Percentiles rank a stretch among this genome's conserved stretches.
Evolutionary conservation across 2,113 vertebrate species (phyloP).

Genomic region (Proterorhinus semilunaris): DNA sequence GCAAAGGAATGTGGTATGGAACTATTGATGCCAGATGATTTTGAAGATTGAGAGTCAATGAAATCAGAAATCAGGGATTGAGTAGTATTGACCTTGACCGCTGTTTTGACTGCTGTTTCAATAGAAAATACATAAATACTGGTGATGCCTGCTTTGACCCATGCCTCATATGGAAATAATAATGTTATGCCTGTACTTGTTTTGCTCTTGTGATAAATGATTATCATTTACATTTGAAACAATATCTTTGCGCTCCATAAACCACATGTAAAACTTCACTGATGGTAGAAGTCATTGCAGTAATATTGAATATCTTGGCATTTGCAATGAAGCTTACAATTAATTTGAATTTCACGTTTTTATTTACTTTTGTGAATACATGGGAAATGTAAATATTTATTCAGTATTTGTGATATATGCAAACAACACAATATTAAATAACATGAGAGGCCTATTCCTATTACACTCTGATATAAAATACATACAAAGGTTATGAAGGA

Average conservation of each 20-base stretch:
- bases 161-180: conserved; percentile 22
- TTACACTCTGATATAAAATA: not conserved
- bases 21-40: too few species aligned
- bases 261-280: conserved; percentile 3
- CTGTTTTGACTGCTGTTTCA: too few species aligned
- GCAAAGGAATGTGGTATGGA: too few species aligned
- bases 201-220: conserved; percentile 22
- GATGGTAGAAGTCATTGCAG: not conserved
- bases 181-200: conserved; percentile 14
- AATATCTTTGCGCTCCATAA: not conserved
- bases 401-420: not conserved
- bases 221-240: conserved; percentile 41
- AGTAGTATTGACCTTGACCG: too few species aligned
- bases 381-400: not conserved
- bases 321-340: not conserved
- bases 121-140: not conserved
- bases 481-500: too few species aligned
- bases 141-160: not conserved
- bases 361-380: not conserved
- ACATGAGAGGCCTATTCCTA: not conserved
- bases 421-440: not conserved
- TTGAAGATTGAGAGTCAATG: too few species aligned
- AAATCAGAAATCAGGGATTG: too few species aligned
- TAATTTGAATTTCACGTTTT: not conserved
- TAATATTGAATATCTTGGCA: not conserved